These are phyloP conservation scores for Eleginops maclovinus DNA, from an alignment of 2,113 vertebrate genomes.

Conservation along the genomic window DNA sequence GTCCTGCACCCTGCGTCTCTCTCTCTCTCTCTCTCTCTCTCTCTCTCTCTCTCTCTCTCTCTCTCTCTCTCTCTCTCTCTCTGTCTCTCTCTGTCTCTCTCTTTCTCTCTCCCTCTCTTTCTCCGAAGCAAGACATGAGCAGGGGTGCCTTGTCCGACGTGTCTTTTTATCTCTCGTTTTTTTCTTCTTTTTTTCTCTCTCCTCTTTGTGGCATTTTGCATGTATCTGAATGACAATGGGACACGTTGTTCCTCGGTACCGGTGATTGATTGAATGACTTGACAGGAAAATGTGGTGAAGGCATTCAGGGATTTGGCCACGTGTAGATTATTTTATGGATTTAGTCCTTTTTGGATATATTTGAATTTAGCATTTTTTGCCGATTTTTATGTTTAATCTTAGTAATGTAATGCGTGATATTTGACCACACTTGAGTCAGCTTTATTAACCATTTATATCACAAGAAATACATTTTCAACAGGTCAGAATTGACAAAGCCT, in stretches of 20 bases:
- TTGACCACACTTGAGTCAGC: conserved; percentile 6
- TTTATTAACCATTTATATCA: conserved; percentile 25
- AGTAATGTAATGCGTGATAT: conserved; percentile 18
- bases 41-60: conserved; percentile 33
- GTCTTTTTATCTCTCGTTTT: conserved; percentile 59
- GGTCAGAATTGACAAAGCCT: no score
- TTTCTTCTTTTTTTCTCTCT: conserved; percentile 32
- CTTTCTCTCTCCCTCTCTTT: conserved; percentile 22
- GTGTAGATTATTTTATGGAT: conserved; percentile 37
- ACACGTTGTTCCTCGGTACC: conserved; percentile 62
- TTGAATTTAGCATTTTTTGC: conserved; percentile 15
- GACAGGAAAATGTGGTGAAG: conserved; percentile 52
- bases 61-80: conserved; percentile 38
- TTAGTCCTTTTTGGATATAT: conserved; percentile 35
- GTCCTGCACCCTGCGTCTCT: conserved; percentile 84
- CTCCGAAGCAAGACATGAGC: conserved; percentile 79
- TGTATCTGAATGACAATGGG: conserved; percentile 76
- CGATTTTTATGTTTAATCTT: conserved; percentile 12
- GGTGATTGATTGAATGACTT: conserved; percentile 68
- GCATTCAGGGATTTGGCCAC: conserved; percentile 42
- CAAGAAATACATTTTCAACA: neutral
- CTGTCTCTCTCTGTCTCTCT: conserved; percentile 42
- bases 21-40: conserved; percentile 48
- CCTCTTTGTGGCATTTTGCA: conserved; percentile 68
- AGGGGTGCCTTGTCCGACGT: conserved; percentile 78